phyloP scores from a whole-genome alignment of 2,797 vertebrate genomes.

The Novumbra hubbsi region DNA sequence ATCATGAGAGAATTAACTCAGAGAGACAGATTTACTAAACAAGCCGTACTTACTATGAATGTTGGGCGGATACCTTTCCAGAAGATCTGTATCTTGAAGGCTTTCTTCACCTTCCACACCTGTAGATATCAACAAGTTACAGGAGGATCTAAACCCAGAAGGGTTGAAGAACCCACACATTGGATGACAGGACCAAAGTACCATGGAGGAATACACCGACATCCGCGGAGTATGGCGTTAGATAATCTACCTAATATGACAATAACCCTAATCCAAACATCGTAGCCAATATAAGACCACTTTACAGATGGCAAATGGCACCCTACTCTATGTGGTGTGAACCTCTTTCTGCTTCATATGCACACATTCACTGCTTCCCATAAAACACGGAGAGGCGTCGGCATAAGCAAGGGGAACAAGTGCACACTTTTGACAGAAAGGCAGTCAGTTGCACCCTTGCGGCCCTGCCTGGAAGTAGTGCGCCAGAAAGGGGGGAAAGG shows the following conservation, averaged over 20 bases:
- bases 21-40: not conserved
- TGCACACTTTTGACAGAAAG: not conserved
- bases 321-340: no score
- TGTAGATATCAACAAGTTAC: slow-evolving; percentile 41
- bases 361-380: not conserved
- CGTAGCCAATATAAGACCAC: no score
- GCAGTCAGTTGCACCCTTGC: not conserved
- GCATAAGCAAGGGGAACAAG: not conserved
- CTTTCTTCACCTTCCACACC: slow-evolving; percentile 99
- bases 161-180: not conserved
- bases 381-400: not conserved
- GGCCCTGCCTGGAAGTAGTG: not conserved
- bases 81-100: slow-evolving; percentile 88
- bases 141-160: not conserved
- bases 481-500: not conserved
- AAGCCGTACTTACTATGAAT: slow-evolving; percentile 60
- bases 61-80: slow-evolving; percentile 84
- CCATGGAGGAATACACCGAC: not conserved
- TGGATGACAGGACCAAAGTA: not conserved
- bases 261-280: no score
- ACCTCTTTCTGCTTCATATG: no score
- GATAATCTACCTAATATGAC: not conserved
- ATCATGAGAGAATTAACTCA: not conserved
- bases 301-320: no score
- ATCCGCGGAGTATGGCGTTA: not conserved